Conservation (phyloP, 2,888 invertebrate genomes). For the Catocala fraxini region DNA sequence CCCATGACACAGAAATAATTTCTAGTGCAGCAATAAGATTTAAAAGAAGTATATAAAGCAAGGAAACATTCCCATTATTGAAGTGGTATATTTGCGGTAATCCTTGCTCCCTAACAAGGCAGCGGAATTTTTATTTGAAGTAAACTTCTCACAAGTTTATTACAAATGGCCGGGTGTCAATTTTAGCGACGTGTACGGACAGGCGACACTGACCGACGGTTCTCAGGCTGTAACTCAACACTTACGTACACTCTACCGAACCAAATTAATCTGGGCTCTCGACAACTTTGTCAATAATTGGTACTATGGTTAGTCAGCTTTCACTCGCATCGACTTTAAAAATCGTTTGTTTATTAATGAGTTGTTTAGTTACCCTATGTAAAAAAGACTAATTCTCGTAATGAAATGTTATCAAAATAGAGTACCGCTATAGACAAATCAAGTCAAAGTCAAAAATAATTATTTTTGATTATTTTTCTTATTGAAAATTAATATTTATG, state of each 20-base stretch:
- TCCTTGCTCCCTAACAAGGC: too few relatives aligned
- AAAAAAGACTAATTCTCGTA: too few relatives aligned
- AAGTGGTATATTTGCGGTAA: too few relatives aligned
- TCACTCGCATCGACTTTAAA: conserved; percentile 13
- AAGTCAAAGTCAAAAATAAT: too few relatives aligned
- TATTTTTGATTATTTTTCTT: too few relatives aligned
- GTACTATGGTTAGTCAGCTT: conserved; percentile 46
- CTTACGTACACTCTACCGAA: conserved; percentile 59
- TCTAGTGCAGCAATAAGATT: too few relatives aligned
- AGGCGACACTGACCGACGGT: conserved; percentile 50
- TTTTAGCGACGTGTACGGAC: conserved; percentile 38
- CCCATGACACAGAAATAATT: too few relatives aligned
- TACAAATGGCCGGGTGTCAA: conserved; percentile 30
- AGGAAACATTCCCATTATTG: too few relatives aligned
- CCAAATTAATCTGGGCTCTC: conserved; percentile 50
- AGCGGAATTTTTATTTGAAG: not conserved
- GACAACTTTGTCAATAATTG: conserved; percentile 34
- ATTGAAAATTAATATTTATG: too few relatives aligned
- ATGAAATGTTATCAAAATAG: too few relatives aligned
- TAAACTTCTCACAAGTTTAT: not conserved
- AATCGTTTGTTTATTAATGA: not conserved
- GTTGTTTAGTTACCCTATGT: not conserved
- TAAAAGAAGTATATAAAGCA: too few relatives aligned
- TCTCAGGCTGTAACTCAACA: conserved; percentile 64
- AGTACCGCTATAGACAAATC: too few relatives aligned